Base-by-base conservation (phyloP, 2,797 vertebrate species). In the Hoplostethus atlanticus region DNA sequence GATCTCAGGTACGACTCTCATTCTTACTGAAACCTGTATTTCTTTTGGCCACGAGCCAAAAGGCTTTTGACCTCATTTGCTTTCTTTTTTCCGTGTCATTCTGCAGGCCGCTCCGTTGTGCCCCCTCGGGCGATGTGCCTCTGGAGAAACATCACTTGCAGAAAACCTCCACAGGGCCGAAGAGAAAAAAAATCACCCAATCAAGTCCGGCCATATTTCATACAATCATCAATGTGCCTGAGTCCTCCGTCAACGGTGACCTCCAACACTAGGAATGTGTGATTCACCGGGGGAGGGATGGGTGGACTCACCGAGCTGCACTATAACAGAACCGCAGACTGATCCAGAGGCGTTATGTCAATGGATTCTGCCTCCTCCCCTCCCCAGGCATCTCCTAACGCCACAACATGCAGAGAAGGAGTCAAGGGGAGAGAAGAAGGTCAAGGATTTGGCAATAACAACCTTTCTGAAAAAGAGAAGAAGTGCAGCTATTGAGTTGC, bases 181-280 rank as follows among this genome's bases (percentile, higher is more conserved):
- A 72, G 73, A 80, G 60, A 84, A 80, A 21, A 21, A 21, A 88
- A 81, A 80, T 69, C 60, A n/a, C 54, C 77, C 71, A 77, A 79
- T 83, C 72, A 71, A 66, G 46, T 2, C 0, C 17, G 4, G 73
- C 64, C 64, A 47, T 76, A 81, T 81, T 84, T 83, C 72, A 86
- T 9, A 8, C 67, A 53, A 55, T 70, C 85, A 83, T 86, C 61
- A 77, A 56, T 57, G 61, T 77, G 80, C 81, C 69, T 38, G 68
- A 25, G 77, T 81, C 67, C 50, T 78, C 70, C 68, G 60, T 75
- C 54, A 3, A 0, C 2, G 31, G 47, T 89, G 87, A 91, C 81
- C 76, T 90, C 69, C 46, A 52, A 12, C 70, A 66, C 68, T n/a
- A 75, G 83, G 91, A 92, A 90, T 90, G 87, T 64, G 68, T 86